These are phyloP conservation scores for Rhabdornis inornatus DNA, from an alignment of 2,113 vertebrate genomes.

Conservation along the genomic window DNA sequence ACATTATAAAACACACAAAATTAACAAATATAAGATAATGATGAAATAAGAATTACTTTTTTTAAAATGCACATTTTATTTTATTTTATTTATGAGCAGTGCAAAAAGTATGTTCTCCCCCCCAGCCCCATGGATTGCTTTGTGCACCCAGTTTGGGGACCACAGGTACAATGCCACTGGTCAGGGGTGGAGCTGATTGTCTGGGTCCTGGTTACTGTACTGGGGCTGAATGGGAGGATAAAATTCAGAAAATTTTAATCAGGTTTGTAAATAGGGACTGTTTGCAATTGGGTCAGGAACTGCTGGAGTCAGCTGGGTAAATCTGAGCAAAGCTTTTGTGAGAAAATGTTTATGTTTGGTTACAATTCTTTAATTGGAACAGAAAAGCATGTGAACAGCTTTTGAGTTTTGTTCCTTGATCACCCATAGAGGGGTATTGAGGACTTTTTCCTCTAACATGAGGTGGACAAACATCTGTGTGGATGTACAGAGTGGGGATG, in stretches of 20 bases:
- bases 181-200: neutral
- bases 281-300: rapidly evolving
- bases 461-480: neutral
- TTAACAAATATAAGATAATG: neutral
- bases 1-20: neutral
- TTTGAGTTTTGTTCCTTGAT: neutral
- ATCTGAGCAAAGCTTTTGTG: neutral
- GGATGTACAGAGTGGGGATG: neutral
- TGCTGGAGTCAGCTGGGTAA: neutral
- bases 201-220: neutral
- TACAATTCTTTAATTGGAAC: neutral
- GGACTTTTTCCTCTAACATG: neutral
- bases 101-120: neutral
- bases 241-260: neutral
- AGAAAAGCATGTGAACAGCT: neutral
- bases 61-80: neutral
- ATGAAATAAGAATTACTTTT: neutral
- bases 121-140: rapidly evolving
- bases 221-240: neutral
- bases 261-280: neutral
- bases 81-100: neutral
- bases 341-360: neutral
- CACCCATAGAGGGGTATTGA: rapidly evolving
- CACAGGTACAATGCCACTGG: neutral
- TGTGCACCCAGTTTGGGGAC: neutral